A percentile compares a stretch with the other conserved stretches of the same genome.
Conservation (phyloP, 2,113 vertebrate species). For the Microcebus griseorufus region DNA sequence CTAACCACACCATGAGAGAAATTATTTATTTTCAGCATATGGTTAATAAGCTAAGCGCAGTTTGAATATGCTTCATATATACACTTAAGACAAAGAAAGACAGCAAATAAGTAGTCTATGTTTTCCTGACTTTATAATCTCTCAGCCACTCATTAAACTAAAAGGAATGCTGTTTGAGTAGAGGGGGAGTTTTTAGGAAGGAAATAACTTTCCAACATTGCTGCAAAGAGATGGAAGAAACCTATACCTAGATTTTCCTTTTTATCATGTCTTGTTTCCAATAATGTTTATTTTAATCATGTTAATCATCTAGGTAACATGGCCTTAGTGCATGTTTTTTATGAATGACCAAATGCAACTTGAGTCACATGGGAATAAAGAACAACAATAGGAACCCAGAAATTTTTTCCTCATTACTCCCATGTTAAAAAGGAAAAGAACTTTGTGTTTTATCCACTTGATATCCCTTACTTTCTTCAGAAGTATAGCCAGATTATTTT, state of each 20-base stretch:
- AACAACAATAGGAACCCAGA: background rate
- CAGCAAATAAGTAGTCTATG: background rate
- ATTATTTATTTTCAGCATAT: background rate
- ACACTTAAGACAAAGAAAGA: background rate
- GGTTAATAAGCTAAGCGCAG: background rate
- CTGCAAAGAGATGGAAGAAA: background rate
- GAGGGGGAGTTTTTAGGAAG: background rate
- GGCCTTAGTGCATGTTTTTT: background rate
- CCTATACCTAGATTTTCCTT: background rate
- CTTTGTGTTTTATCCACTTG: background rate
- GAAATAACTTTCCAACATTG: background rate
- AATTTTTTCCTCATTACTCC: background rate
- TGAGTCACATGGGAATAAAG: background rate
- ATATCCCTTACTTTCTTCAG: background rate
- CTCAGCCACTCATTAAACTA: background rate
- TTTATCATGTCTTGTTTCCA: background rate
- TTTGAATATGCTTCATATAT: background rate
- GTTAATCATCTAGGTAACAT: background rate
- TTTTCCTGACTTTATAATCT: background rate
- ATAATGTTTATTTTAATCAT: background rate
- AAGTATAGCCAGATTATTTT: background rate
- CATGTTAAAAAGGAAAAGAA: background rate
- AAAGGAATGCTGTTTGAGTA: background rate
- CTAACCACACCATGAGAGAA: background rate
- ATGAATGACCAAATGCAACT: background rate